Base-by-base conservation (phyloP, 2,113 vertebrate genomes). In the Condylura cristata region DNA sequence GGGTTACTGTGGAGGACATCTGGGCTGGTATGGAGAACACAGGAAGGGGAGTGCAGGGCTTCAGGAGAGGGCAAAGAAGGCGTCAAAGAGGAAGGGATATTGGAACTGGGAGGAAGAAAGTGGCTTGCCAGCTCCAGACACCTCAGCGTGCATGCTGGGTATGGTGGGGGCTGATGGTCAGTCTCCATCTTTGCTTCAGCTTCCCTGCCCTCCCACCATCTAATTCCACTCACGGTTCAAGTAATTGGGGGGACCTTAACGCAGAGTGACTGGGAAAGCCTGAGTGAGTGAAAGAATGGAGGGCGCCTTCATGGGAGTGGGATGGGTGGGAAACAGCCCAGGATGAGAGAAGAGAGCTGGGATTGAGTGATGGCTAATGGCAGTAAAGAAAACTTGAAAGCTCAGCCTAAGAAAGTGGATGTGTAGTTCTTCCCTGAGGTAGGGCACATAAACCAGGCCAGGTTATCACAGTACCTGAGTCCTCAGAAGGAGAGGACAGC, bases 21-120 rank as follows among this genome's bases (percentile, higher is more conserved):
- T 3, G 5, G 32, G 44, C 8, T 11, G 2, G 16, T 0, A 22
- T 17, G 28, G 28, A 61, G 13, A 30, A 51, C 3, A 14, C 20
- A 8, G 51, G 8, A 28, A 30, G 5, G 44, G 53, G 41, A n/a
- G 26, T 9, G 60, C 37, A 82, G 63, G 10, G 48, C 8, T 26
- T 9, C 34, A 9, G 34, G 51, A n/a, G 46, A 32, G 56, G 34
- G 28, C 22, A 34, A n/a, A 58, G 58, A 44, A 80, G 60, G 75
- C 26, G 46, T n/a, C 74, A 32, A 28, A 53, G 30, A 46, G 14
- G 58, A 44, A 44, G 51, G 30, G 13, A 6, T 34, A 5, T 16
- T 34, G 4, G 22, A 24, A 5, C 37, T 65, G 37, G 41, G 26
- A 51, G 18, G n/a, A n/a, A 13, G 28, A 4, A 17, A 51, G 51